Evolutionary conservation across 2,888 invertebrate genomes (phyloP), one percentile per base, ranked within the genome.

Genomic region (Eulithis testata): DNA sequence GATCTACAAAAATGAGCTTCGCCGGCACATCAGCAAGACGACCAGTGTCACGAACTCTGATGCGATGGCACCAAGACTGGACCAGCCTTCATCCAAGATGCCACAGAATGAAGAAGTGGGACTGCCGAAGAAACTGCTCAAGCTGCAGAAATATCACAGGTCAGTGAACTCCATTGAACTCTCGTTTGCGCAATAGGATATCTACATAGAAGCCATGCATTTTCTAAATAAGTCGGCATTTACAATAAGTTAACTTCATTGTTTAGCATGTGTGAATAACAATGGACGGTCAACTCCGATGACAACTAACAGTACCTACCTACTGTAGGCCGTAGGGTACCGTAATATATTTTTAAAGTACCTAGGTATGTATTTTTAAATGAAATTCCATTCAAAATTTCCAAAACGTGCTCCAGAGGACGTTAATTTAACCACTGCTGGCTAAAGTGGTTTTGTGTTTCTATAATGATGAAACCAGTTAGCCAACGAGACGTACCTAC

Each of bases 31-130:
- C 73, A 94, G 94, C 84, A 95, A 94, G 85, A 95, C 94, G 0
- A 93, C 94, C 14, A 94, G 94, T 79, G 94, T 94, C 54, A 93
- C 94, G 11, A 94, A 94, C 80, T 95, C 94, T 59, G 95, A 95
- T 78, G 93, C 94, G 27, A 94, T 94, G 88, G 90, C 90, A 11
- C 91, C 94, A 0, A 88, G 94, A 61, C 85, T 93, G 57, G 93
- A 93, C 69, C 91, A 90, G 72, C 76, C 85, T 11, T 76, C 81
- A 11, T 78, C 80, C 60, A 88, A 87, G 70, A 75, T 82, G 11
- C 83, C 82, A 9, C 85, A 84, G 70, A 83, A 69, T 59, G 93
- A 94, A 43, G 93, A 94, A 66, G 73, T 79, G 44, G 86, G 84
- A 65, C 75, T 82, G n/a, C 88, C 89, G 6, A 93, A 90, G 84